Percentiles rank a stretch among this genome's conserved stretches.
Evolutionary conservation across 2,797 vertebrate genomes (phyloP).

Genomic region (Allobates femoralis): DNA sequence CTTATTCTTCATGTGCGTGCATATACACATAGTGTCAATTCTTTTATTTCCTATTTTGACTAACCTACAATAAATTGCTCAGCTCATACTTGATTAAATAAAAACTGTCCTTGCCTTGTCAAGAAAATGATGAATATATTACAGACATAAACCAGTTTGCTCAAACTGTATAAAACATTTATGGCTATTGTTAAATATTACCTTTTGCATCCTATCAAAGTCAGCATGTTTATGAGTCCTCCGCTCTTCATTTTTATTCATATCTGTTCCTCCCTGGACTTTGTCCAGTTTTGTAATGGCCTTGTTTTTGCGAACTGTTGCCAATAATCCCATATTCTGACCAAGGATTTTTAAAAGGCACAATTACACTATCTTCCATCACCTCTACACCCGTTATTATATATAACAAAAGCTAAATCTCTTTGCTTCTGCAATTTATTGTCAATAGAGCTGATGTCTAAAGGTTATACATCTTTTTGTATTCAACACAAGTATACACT

Average conservation of each 20-base stretch:
- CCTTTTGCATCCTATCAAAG: background rate
- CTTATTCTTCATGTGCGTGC: too few relatives aligned
- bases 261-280: background rate
- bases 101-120: slow-evolving; percentile 1
- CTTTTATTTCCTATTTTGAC: background rate
- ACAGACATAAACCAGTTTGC: background rate
- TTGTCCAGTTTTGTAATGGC: slow-evolving; percentile 9
- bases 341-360: slow-evolving; percentile 5
- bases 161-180: slow-evolving; percentile 5
- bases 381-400: background rate
- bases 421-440: background rate
- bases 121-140: background rate
- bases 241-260: background rate
- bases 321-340: slow-evolving; percentile 27
- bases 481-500: background rate
- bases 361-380: background rate
- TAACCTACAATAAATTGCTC: background rate
- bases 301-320: background rate
- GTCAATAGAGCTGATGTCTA: background rate
- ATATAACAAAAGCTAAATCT: slow-evolving; percentile 8
- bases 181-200: background rate
- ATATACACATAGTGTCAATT: too few relatives aligned
- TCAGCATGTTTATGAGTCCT: background rate
- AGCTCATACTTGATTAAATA: background rate
- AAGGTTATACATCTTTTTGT: background rate